phyloP scores from a whole-genome alignment of 2,797 vertebrate species.

The Coregonus sp. region DNA sequence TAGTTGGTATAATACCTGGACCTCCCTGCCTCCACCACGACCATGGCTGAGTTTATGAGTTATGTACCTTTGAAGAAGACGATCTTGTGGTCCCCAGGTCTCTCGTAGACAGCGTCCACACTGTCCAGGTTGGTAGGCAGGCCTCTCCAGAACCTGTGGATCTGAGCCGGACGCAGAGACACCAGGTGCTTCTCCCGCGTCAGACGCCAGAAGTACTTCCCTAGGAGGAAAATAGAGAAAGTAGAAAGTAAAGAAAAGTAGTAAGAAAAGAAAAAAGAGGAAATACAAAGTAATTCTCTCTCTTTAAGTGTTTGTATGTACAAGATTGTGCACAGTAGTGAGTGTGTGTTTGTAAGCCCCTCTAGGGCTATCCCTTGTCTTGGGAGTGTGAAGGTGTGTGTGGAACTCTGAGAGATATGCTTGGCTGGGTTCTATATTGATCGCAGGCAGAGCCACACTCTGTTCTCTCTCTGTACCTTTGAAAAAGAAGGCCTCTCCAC shows the following conservation, averaged over 20 bases:
- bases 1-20: not conserved
- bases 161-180: slow-evolving; percentile 89
- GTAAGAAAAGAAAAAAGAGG: not conserved
- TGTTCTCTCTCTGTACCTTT: slow-evolving; percentile 73
- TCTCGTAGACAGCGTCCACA: slow-evolving; percentile 91
- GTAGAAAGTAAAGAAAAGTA: not conserved
- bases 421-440: slow-evolving; percentile 3
- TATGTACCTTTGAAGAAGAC: slow-evolving; percentile 94
- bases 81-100: slow-evolving; percentile 91
- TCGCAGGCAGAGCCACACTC: slow-evolving; percentile 1
- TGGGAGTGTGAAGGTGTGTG: not conserved
- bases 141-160: slow-evolving; percentile 95
- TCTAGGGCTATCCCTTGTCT: not conserved
- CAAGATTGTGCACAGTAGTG: not conserved
- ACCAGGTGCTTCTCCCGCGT: slow-evolving; percentile 93
- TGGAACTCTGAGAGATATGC: not conserved
- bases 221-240: slow-evolving; percentile 59
- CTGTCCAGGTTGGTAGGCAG: slow-evolving; percentile 88
- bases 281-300: slow-evolving; percentile 6
- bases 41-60: not conserved
- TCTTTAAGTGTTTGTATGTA: slow-evolving; percentile 3
- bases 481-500: slow-evolving; percentile 97
- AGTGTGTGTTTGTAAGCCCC: not conserved
- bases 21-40: not conserved
- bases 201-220: slow-evolving; percentile 94